Percentiles rank a stretch among this genome's conserved stretches.
phyloP scores from a whole-genome alignment of 2,113 vertebrate species.

The Gavia stellata region DNA sequence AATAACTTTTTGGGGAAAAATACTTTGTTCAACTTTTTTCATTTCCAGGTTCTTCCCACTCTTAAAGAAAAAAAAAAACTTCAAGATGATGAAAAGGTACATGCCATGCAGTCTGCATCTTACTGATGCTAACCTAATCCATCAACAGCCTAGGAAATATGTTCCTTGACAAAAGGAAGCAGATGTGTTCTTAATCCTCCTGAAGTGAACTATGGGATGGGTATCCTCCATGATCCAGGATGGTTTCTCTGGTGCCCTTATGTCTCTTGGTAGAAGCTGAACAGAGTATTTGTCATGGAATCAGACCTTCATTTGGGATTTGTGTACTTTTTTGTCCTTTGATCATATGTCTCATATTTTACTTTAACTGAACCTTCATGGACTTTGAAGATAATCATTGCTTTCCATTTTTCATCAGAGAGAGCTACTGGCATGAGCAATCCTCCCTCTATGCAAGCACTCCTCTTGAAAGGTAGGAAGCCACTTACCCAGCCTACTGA shows the following conservation, averaged over 20 bases:
- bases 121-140: constrained; percentile 23
- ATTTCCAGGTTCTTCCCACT: neutral
- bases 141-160: constrained; percentile 38
- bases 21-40: neutral
- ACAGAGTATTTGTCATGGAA: constrained; percentile 18
- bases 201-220: neutral
- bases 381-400: constrained; percentile 14
- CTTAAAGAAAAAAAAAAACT: neutral
- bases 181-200: constrained; percentile 59
- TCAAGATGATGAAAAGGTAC: neutral
- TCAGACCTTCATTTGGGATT: constrained; percentile 12
- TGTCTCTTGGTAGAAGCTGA: constrained; percentile 22
- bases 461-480: neutral
- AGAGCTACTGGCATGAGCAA: neutral
- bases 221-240: constrained; percentile 29
- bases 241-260: constrained; percentile 40
- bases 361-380: constrained; percentile 35
- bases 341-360: constrained; percentile 42
- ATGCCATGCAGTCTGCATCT: neutral
- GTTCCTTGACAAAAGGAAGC: constrained; percentile 40
- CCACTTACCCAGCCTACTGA: neutral
- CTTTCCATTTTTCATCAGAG: constrained; percentile 40
- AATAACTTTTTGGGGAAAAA: neutral
- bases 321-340: constrained; percentile 41
- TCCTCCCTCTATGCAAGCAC: neutral